These are phyloP conservation scores for Ciconia boyciana DNA, from an alignment of 2,113 vertebrate genomes.

Conservation along the genomic window DNA sequence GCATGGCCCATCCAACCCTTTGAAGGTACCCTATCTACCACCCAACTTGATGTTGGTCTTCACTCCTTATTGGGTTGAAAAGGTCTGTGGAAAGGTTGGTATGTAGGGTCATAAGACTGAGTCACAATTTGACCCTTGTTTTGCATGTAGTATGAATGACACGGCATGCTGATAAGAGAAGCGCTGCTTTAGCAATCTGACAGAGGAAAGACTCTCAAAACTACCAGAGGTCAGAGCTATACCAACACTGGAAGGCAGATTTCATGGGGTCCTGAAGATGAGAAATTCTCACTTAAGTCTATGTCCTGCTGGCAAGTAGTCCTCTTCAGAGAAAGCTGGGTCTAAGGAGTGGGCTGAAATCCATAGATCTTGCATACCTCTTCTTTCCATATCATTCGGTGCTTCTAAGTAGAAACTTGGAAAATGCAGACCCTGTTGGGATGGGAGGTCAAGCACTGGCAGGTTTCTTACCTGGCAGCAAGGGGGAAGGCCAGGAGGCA, in stretches of 20 bases:
- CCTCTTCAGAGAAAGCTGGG: not conserved
- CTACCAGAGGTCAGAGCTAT: not conserved
- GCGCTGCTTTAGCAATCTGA: not conserved
- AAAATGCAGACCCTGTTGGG: not conserved
- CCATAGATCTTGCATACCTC: not conserved
- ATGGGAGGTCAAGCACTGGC: not conserved
- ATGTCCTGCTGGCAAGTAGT: not conserved
- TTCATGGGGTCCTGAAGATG: not conserved
- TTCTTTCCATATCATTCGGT: not conserved
- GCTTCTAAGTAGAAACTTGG: not conserved
- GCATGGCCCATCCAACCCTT: not conserved
- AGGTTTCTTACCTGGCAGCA: not conserved
- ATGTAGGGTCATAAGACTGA: not conserved
- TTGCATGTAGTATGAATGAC: not conserved
- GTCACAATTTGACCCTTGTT: not conserved
- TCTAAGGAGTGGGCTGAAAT: not conserved
- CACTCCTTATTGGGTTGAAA: not conserved
- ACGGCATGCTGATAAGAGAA: not conserved
- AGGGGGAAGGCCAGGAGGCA: not conserved
- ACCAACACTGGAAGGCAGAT: not conserved
- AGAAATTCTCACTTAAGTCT: not conserved
- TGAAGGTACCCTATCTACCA: not conserved
- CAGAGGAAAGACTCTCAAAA: not conserved
- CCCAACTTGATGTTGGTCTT: not conserved
- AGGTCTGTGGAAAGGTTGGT: not conserved